Conservation (phyloP, 2,797 vertebrate species). For the Macroramphosus scolopax region DNA sequence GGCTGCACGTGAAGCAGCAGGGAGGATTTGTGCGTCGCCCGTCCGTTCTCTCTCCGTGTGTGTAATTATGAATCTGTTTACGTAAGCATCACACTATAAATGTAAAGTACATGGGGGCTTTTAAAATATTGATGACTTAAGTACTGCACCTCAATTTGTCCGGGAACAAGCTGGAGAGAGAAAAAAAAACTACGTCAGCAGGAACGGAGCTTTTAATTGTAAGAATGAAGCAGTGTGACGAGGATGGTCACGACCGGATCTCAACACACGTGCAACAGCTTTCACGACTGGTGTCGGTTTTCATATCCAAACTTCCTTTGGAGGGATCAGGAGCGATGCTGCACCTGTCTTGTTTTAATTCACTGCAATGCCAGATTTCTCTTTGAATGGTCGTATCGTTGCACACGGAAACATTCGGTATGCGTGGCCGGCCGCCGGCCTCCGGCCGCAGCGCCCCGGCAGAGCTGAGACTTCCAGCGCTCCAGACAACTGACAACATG, state of each 20-base stretch:
- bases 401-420: conserved; percentile 34
- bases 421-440: conserved; percentile 21
- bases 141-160: conserved; percentile 21
- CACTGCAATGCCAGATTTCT: conserved; percentile 12
- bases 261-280: neutral
- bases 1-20: too few relatives aligned
- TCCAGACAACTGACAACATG: conserved; percentile 38
- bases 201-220: conserved; percentile 22
- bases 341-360: conserved; percentile 21
- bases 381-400: conserved; percentile 29
- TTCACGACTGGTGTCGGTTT: conserved; percentile 1
- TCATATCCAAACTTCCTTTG: neutral
- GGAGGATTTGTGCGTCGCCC: too few relatives aligned
- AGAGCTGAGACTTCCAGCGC: conserved; percentile 25
- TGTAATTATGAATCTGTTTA: conserved; percentile 51
- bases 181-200: conserved; percentile 22
- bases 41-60: too few relatives aligned
- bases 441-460: conserved; percentile 32
- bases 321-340: neutral
- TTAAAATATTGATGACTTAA: conserved; percentile 28
- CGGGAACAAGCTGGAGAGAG: conserved; percentile 12
- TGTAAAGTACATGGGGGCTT: conserved; percentile 33
- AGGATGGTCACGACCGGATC: neutral
- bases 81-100: conserved; percentile 9
- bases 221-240: conserved; percentile 41